Conservation (phyloP, 2,888 invertebrate genomes). For the Trypoxylon attenuatum region DNA sequence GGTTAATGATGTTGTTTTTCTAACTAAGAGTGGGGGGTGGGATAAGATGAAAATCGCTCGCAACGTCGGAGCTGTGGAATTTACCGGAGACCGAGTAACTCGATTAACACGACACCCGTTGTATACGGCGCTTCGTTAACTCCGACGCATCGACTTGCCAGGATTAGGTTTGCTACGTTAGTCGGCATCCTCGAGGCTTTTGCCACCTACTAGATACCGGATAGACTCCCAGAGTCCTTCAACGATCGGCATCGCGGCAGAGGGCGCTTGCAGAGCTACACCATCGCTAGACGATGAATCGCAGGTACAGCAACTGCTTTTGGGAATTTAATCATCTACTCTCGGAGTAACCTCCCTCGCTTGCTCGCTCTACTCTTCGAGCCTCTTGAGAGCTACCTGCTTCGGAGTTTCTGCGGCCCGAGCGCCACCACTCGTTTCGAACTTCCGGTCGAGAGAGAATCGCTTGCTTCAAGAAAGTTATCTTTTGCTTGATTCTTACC, state of each 20-base stretch:
- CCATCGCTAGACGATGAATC: slow-evolving; percentile 48
- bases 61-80: slow-evolving; percentile 24
- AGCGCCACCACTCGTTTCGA: too few relatives aligned
- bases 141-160: slow-evolving; percentile 57
- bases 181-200: slow-evolving; percentile 53
- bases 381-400: too few relatives aligned
- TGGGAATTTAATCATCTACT: slow-evolving; percentile 63
- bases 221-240: slow-evolving; percentile 22
- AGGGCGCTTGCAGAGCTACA: too few relatives aligned
- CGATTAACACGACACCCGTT: slow-evolving; percentile 54
- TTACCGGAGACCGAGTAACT: slow-evolving; percentile 31
- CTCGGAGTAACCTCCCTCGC: slow-evolving; percentile 56
- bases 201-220: slow-evolving; percentile 45
- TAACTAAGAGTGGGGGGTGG: too few relatives aligned
- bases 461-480: too few relatives aligned
- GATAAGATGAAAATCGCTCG: slow-evolving; percentile 2
- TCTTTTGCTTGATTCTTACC: too few relatives aligned
- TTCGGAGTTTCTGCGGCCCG: too few relatives aligned
- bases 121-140: slow-evolving; percentile 56
- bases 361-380: too few relatives aligned
- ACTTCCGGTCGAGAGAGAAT: too few relatives aligned
- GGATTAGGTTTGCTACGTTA: slow-evolving; percentile 60
- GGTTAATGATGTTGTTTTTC: too few relatives aligned
- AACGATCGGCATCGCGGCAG: slow-evolving; percentile 25
- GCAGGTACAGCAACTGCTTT: slow-evolving; percentile 49